A percentile compares a stretch with the other conserved stretches of the same genome.
These are phyloP conservation scores for Hetaerina americana DNA, from an alignment of 1,140 invertebrate species.

Conservation along the genomic window DNA sequence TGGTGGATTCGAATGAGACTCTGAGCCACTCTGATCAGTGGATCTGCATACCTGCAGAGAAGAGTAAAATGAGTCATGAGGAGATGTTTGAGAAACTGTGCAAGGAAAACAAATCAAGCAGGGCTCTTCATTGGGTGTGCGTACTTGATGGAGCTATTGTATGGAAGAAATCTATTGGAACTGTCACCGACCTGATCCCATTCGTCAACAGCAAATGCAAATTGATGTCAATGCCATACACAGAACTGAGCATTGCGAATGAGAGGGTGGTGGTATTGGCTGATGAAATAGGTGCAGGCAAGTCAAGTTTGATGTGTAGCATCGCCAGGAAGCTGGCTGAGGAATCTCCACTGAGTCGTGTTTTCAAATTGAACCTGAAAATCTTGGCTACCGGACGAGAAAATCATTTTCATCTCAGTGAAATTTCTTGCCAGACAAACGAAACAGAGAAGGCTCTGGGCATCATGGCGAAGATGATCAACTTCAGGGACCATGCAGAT, in stretches of 20 bases:
- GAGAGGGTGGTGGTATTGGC: background rate
- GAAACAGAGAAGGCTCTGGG: background rate
- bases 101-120: background rate
- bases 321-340: background rate
- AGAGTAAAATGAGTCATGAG: background rate
- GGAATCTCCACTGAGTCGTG: background rate
- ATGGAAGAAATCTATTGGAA: background rate
- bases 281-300: background rate
- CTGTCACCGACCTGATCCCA: background rate
- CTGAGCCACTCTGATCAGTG: background rate
- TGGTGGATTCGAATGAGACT: background rate
- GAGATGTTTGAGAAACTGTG: background rate
- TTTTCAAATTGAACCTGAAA: background rate
- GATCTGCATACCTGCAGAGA: background rate
- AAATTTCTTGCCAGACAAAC: background rate
- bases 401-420: background rate
- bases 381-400: background rate
- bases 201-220: background rate
- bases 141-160: background rate
- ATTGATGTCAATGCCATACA: background rate
- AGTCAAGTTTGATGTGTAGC: background rate
- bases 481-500: background rate
- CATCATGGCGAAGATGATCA: background rate
- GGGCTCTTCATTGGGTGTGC: background rate
- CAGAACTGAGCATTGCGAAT: background rate